Evolutionary conservation across 2,113 vertebrate species (phyloP).

Genomic region (Gopherus evgoodei): DNA sequence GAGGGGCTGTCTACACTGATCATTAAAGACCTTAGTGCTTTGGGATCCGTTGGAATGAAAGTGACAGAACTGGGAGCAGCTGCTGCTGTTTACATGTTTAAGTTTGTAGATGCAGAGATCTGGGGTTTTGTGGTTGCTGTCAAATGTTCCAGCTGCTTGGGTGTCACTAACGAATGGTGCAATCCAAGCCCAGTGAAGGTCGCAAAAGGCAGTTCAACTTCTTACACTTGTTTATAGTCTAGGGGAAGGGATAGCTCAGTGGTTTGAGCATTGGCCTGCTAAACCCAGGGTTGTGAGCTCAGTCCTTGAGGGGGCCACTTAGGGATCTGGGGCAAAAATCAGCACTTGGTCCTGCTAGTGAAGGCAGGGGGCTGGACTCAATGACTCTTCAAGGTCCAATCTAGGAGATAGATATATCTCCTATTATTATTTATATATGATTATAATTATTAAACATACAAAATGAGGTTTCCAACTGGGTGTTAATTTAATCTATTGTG

Average conservation of each 20-base stretch:
- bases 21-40: background rate
- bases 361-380: too few species aligned
- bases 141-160: background rate
- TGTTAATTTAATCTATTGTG: background rate
- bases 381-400: too few species aligned
- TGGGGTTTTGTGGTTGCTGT: background rate
- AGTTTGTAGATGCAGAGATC: background rate
- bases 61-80: background rate
- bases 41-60: background rate
- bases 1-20: background rate
- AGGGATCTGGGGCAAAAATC: too few species aligned
- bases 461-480: background rate
- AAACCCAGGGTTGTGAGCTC: too few species aligned
- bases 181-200: background rate
- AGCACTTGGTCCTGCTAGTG: too few species aligned
- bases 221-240: background rate
- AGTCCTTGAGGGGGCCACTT: too few species aligned
- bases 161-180: too few species aligned
- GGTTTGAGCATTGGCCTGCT: too few species aligned
- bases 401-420: too few species aligned
- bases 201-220: background rate
- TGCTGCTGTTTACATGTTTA: background rate
- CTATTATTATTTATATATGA: too few species aligned
- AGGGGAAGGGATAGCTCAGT: too few species aligned
- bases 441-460: background rate